Conservation (phyloP, 2,797 vertebrate genomes). For the Geotrypetes seraphini region DNA sequence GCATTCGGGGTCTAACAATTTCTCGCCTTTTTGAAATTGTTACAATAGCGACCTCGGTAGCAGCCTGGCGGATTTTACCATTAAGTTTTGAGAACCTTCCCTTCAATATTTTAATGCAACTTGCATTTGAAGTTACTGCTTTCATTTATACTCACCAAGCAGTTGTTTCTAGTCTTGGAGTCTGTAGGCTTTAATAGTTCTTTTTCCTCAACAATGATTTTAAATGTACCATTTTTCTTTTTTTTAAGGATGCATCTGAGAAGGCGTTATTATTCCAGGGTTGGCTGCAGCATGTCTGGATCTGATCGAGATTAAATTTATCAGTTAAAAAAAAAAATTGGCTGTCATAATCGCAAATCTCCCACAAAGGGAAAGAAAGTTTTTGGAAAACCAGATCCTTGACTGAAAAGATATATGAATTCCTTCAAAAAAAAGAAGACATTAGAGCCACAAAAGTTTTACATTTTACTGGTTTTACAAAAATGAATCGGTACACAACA, state of each 20-base stretch:
- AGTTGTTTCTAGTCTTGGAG: no score
- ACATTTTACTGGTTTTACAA: slow-evolving; percentile 14
- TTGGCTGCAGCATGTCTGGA: slow-evolving; percentile 3
- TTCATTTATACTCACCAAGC: no score
- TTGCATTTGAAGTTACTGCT: no score
- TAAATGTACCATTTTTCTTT: no score
- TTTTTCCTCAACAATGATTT: fast-evolving
- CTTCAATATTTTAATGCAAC: no score
- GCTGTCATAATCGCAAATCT: slow-evolving; percentile 3
- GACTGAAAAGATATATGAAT: not conserved
- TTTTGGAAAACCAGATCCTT: slow-evolving; percentile 2
- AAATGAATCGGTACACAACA: slow-evolving; percentile 94
- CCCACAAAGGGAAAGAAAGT: slow-evolving; percentile 2
- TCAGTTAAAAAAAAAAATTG: not conserved
- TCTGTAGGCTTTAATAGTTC: no score
- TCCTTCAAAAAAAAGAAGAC: slow-evolving; percentile 5
- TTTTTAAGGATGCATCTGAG: slow-evolving; percentile 17
- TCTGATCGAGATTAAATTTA: slow-evolving; percentile 14
- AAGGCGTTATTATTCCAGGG: slow-evolving; percentile 19
- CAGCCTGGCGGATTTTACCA: no score
- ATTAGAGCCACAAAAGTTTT: not conserved
- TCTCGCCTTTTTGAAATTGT: no score
- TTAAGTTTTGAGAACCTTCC: no score
- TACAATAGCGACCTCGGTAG: no score
- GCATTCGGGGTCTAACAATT: no score